These are phyloP conservation scores for Diarsia mendica DNA, from an alignment of 2,888 invertebrate species.

Conservation along the genomic window DNA sequence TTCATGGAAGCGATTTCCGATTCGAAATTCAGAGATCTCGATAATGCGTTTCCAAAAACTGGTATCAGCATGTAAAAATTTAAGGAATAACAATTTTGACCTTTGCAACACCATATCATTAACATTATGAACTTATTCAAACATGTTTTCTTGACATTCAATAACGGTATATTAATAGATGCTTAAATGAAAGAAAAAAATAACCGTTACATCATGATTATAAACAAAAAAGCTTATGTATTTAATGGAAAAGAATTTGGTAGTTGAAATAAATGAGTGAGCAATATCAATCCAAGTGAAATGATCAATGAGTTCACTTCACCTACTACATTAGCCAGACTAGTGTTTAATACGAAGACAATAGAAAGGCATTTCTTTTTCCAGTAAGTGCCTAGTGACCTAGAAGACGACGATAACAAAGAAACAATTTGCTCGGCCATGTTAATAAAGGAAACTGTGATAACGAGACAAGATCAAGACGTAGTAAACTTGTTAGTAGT, in stretches of 20 bases:
- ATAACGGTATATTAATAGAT: slow-evolving; percentile 44
- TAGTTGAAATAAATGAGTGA: slow-evolving; percentile 12
- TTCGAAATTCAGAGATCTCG: not conserved
- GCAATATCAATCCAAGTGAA: slow-evolving; percentile 1
- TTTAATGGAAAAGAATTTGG: slow-evolving; percentile 16
- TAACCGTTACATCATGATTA: slow-evolving; percentile 26
- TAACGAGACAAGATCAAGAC: slow-evolving; percentile 31
- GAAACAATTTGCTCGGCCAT: slow-evolving; percentile 27
- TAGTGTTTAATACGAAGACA: slow-evolving; percentile 24
- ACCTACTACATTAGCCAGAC: slow-evolving; percentile 6
- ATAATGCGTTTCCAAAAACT: slow-evolving; percentile 28
- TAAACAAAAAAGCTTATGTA: slow-evolving; percentile 26
- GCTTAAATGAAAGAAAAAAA: slow-evolving; percentile 9
- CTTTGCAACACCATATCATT: slow-evolving; percentile 34
- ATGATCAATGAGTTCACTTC: slow-evolving; percentile 18
- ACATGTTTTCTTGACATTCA: slow-evolving; percentile 49
- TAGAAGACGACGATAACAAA: slow-evolving; percentile 44
- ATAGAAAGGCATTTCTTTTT: slow-evolving; percentile 43
- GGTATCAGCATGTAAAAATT: slow-evolving; percentile 3
- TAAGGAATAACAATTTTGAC: slow-evolving; percentile 31
- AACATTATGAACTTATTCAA: slow-evolving; percentile 34
- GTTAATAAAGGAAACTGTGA: slow-evolving; percentile 36
- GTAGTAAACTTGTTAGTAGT: slow-evolving; percentile 3
- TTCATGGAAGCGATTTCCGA: slow-evolving; percentile 8
- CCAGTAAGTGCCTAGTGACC: slow-evolving; percentile 30